Evolutionary conservation across 2,888 invertebrate genomes (phyloP).

Genomic region (Acronicta leporina): DNA sequence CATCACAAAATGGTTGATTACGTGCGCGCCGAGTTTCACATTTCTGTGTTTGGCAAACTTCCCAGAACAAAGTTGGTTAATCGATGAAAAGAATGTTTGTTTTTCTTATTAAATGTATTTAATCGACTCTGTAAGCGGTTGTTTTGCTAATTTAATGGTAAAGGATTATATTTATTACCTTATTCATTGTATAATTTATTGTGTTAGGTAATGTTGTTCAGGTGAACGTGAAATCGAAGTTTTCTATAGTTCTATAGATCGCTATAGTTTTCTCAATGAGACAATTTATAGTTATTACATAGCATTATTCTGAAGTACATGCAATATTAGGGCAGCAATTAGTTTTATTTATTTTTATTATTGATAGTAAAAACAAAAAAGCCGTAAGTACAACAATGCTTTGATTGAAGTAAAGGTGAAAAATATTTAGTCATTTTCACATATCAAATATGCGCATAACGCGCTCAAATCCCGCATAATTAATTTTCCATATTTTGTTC

Average conservation of each 20-base stretch:
- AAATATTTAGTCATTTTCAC: slow-evolving; percentile 21
- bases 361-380: slow-evolving; percentile 13
- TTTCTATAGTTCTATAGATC: too few species aligned
- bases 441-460: slow-evolving; percentile 54
- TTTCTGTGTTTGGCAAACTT: slow-evolving; percentile 63
- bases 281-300: slow-evolving; percentile 29
- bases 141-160: slow-evolving; percentile 45
- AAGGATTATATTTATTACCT: slow-evolving; percentile 45
- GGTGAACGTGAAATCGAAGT: slow-evolving; percentile 31
- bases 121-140: slow-evolving; percentile 44
- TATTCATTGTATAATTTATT: slow-evolving; percentile 40
- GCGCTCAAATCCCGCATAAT: slow-evolving; percentile 75
- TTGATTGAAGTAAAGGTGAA: slow-evolving; percentile 11
- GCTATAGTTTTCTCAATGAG: slow-evolving; percentile 33
- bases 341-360: slow-evolving; percentile 18
- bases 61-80: slow-evolving; percentile 52
- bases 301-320: slow-evolving; percentile 31
- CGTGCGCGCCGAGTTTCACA: slow-evolving; percentile 49
- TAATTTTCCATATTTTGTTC: slow-evolving; percentile 79
- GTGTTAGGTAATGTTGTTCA: slow-evolving; percentile 39
- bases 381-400: slow-evolving; percentile 12
- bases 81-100: slow-evolving; percentile 53
- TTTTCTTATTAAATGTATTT: slow-evolving; percentile 54
- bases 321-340: slow-evolving; percentile 21
- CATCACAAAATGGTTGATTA: slow-evolving; percentile 64